Conservation (phyloP, 2,797 vertebrate genomes). For the Morus bassanus region DNA sequence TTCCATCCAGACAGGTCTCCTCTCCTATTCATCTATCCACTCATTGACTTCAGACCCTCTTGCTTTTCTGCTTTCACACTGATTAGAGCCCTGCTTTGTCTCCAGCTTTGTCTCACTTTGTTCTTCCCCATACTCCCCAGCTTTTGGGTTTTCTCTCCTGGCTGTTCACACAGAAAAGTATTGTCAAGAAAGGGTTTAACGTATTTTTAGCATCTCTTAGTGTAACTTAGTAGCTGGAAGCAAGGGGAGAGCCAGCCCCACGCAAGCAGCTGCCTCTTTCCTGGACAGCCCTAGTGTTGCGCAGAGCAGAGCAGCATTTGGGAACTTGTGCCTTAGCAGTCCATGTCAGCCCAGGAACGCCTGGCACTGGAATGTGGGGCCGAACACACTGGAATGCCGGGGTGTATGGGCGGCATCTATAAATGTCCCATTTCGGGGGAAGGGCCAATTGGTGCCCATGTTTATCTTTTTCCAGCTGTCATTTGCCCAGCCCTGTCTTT, state of each 20-base stretch:
- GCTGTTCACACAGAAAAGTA: neutral
- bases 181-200: neutral
- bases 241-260: neutral
- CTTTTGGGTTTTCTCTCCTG: neutral
- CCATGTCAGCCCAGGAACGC: neutral
- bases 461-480: slow-evolving; percentile 21
- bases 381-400: neutral
- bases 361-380: neutral
- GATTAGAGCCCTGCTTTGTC: neutral
- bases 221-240: neutral
- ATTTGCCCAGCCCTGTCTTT: neutral
- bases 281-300: neutral
- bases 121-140: neutral
- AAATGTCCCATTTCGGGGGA: neutral
- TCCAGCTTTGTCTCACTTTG: neutral
- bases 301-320: neutral
- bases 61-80: neutral
- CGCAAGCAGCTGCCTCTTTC: neutral
- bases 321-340: neutral
- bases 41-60: neutral
- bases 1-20: neutral
- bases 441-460: neutral
- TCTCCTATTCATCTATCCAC: neutral
- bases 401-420: neutral
- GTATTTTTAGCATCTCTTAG: neutral